Evolutionary conservation across 2,113 vertebrate species (phyloP).

Genomic region (Gymnogyps californianus): DNA sequence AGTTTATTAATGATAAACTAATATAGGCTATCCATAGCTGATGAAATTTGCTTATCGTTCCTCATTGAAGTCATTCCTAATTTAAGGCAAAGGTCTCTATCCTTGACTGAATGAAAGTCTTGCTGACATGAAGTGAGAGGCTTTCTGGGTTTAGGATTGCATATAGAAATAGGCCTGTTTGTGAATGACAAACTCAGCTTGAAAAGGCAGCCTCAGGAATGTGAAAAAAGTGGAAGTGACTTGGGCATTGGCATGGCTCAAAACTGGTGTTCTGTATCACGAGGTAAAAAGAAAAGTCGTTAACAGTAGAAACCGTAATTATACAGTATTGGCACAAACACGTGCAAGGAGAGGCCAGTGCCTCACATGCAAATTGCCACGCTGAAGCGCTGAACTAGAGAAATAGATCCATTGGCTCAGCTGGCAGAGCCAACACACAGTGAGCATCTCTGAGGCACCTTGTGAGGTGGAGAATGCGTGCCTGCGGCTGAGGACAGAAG

Average conservation of each 20-base stretch:
- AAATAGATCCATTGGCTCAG: not conserved
- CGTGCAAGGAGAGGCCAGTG: not conserved
- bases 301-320: not conserved
- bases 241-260: not conserved
- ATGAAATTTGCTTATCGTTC: not conserved
- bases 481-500: not conserved
- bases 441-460: not conserved
- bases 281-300: not conserved
- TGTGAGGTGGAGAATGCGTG: accelerated
- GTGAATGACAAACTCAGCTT: not conserved
- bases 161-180: not conserved
- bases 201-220: not conserved
- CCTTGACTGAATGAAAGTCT: not conserved
- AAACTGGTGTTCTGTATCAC: not conserved
- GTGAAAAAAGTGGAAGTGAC: not conserved
- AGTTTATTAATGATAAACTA: not conserved
- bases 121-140: not conserved
- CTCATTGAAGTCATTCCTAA: not conserved
- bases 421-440: not conserved
- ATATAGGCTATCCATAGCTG: not conserved
- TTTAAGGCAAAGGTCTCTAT: not conserved
- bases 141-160: not conserved
- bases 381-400: not conserved
- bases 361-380: not conserved
- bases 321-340: not conserved